These are phyloP conservation scores for Pomatorhinus ruficollis DNA, from an alignment of 2,113 vertebrate species.

Conservation along the genomic window DNA sequence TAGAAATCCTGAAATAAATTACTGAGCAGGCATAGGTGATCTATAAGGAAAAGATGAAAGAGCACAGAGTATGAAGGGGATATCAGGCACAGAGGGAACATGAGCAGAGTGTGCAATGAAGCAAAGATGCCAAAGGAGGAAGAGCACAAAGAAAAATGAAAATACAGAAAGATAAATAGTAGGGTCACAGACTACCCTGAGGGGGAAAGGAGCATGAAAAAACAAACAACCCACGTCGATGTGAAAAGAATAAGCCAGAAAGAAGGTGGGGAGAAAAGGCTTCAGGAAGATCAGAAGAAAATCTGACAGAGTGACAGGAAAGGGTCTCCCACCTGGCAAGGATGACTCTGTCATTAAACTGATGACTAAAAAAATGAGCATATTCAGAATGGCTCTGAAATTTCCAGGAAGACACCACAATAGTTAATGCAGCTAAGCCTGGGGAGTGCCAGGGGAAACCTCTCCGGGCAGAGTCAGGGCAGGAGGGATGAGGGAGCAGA, in stretches of 20 bases:
- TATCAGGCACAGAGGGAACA: not conserved
- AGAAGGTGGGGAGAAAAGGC: not conserved
- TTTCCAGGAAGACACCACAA: not conserved
- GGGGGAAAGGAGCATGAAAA: not conserved
- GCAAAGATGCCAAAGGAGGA: not conserved
- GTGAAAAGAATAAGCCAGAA: not conserved
- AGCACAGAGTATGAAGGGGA: not conserved
- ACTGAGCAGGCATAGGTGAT: not conserved
- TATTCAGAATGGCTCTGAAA: not conserved
- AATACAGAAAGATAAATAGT: not conserved
- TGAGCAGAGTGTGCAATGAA: not conserved
- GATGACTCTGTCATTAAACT: not conserved
- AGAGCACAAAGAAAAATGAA: slow-evolving; percentile 10
- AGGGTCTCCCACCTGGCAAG: not conserved
- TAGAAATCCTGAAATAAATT: not conserved
- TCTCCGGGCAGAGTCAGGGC: not conserved
- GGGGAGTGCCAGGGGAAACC: not conserved
- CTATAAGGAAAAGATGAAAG: not conserved
- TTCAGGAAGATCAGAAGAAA: not conserved
- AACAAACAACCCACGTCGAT: not conserved
- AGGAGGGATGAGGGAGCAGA: fast-evolving
- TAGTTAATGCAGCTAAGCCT: not conserved
- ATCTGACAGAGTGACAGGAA: not conserved
- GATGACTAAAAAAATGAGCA: not conserved
- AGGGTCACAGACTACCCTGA: not conserved